Evolutionary conservation across 2,888 invertebrate species (phyloP), one percentile per base, ranked within the genome.

Genomic region (Lasioglossum villosulum): DNA sequence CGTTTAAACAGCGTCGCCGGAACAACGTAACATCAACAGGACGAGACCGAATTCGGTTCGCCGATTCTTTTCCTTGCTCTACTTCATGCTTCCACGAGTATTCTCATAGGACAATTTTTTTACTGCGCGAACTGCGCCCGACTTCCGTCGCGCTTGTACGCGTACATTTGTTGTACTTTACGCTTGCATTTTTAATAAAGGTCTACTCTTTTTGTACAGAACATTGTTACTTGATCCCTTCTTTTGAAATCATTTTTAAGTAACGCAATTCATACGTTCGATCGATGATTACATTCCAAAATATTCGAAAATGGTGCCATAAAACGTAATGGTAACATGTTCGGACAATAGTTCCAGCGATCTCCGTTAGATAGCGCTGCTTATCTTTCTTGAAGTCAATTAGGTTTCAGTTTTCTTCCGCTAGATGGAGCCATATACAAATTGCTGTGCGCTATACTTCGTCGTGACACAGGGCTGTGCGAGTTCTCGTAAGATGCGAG

Each of bases 101-200:
- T 71, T 27, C 30, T 71, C 59, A 42, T 66, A 82, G 71, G 34
- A 45, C 34, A 63, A 75, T 71, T 27, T 52, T 45, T 74, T 30
- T 80, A 56, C 27, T 8, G 70, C n/a, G n/a, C 68, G 56, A 70
- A 70, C n/a, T 56, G 39, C 70, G 75, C 45, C 12, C 39, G n/a
- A 39, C 39, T 59, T 71, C 52, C 42, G 71, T 37, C 34, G 12
- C 71, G 12, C 71, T 66, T 82, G 27, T 8, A 45, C 27, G 27
- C 52, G 37, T 81, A 66, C 63, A 48, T 56, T 68, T 80, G 34
- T 56, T 76, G 42, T 48, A 83, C 42, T 75, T 52, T 63, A 75
- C 63, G 34, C 27, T 72, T 75, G 16, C 4, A 42, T 37, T 83
- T 71, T 34, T 71, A 83, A 83, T 81, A 75, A 83, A 75, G 30